Conservation (phyloP, 23 tunicate genomes). For the Trididemnum miniatum region DNA sequence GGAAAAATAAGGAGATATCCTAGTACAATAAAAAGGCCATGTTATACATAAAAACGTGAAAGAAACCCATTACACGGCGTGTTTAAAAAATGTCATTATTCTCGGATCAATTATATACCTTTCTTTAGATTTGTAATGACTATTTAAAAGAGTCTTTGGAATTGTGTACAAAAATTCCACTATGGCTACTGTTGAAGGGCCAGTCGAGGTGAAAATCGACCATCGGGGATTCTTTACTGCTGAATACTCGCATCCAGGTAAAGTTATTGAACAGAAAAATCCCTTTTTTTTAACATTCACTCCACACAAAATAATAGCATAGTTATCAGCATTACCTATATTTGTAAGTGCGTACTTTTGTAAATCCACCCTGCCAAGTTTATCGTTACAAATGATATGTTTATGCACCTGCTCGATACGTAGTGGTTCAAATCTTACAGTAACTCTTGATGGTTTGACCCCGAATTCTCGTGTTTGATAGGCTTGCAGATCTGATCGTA, state of each 20-base stretch:
- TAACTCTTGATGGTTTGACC: too few species aligned
- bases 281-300: too few species aligned
- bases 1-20: background rate
- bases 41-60: background rate
- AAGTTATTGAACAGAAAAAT: background rate
- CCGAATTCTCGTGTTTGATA: too few species aligned
- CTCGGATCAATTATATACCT: background rate
- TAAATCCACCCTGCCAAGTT: too few species aligned
- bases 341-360: too few species aligned
- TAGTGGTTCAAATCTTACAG: too few species aligned
- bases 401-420: too few species aligned
- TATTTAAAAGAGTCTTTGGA: background rate
- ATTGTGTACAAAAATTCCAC: too few species aligned
- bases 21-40: background rate
- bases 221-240: slow-evolving; percentile 31
- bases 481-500: too few species aligned
- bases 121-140: background rate
- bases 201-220: slow-evolving; percentile 20
- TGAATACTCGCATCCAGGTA: slow-evolving; percentile 36
- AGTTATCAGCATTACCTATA: too few species aligned
- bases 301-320: too few species aligned
- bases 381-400: too few species aligned
- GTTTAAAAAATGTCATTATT: background rate
- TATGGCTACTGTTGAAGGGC: background rate
- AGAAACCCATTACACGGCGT: background rate